These are phyloP conservation scores for Zaprionus taronus DNA, from an alignment of 1,140 invertebrate species.

Conservation along the genomic window DNA sequence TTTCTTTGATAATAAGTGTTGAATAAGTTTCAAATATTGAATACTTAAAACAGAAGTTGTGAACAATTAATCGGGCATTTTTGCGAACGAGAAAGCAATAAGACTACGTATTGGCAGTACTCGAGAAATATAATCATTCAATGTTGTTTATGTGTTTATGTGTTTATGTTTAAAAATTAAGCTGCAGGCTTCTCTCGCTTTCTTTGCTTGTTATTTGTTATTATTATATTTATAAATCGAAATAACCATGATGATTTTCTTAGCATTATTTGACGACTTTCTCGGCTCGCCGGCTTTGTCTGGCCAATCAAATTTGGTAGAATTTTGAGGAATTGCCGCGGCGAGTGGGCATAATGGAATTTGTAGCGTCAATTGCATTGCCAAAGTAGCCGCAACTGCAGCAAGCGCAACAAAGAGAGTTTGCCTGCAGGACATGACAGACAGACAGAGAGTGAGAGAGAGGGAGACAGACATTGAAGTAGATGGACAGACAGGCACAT, in stretches of 20 bases:
- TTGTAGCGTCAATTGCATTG: constrained; percentile 61
- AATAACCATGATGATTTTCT: neutral
- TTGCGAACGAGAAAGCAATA: neutral
- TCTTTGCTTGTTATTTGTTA: neutral
- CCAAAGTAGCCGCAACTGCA: constrained; percentile 54
- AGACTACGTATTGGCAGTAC: neutral
- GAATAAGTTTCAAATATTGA: too few relatives aligned
- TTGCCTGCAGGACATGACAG: constrained; percentile 49
- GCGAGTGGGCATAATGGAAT: constrained; percentile 52
- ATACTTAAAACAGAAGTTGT: too few relatives aligned
- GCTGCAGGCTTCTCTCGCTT: neutral
- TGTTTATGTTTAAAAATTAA: neutral
- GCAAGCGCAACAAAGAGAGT: constrained; percentile 48
- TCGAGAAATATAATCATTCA: neutral
- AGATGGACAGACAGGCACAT: constrained; percentile 29
- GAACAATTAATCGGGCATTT: too few relatives aligned
- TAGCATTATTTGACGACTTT: constrained; percentile 1
- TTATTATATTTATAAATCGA: constrained; percentile 2
- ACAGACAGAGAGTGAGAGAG: constrained; percentile 16
- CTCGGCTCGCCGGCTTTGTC: constrained; percentile 19
- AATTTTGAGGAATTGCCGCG: constrained; percentile 44
- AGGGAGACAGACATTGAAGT: neutral
- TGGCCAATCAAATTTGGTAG: constrained; percentile 50
- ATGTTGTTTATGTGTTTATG: neutral
- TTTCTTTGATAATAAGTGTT: too few relatives aligned